These are phyloP conservation scores for Rotaria macrura DNA, from an alignment of 2,888 invertebrate species.

Conservation along the genomic window DNA sequence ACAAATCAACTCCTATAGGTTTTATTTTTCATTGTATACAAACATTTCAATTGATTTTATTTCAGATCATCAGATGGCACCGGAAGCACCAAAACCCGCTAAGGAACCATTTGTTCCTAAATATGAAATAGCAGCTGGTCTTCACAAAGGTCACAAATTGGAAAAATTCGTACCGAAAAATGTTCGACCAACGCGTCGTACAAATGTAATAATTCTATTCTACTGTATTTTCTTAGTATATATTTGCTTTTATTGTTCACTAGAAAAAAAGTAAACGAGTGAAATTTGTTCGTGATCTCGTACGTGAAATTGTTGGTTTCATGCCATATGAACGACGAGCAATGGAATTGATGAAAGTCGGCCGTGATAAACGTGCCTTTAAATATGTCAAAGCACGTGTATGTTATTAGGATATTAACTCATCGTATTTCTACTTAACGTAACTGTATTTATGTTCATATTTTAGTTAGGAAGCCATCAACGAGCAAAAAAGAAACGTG, in stretches of 20 bases:
- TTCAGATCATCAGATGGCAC: slow-evolving; percentile 24
- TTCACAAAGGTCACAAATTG: slow-evolving; percentile 28
- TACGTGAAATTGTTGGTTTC: slow-evolving; percentile 91
- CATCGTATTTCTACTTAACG: background rate
- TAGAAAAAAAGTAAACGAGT: slow-evolving; percentile 30
- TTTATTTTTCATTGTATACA: background rate
- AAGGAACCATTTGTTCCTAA: slow-evolving; percentile 21
- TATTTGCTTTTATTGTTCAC: background rate
- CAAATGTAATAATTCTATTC: background rate
- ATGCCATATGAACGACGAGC: slow-evolving; percentile 95
- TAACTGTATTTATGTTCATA: background rate
- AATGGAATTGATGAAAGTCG: slow-evolving; percentile 93
- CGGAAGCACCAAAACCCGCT: slow-evolving; percentile 22
- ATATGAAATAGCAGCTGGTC: slow-evolving; percentile 30
- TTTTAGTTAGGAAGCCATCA: slow-evolving; percentile 84
- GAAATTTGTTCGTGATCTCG: slow-evolving; percentile 85
- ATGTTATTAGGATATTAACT: slow-evolving; percentile 37
- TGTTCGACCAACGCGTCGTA: background rate
- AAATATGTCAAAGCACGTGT: slow-evolving; percentile 88
- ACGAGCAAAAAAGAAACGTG: slow-evolving; percentile 98
- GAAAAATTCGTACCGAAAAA: background rate
- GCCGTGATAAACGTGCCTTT: slow-evolving; percentile 90
- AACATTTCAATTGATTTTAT: slow-evolving; percentile 4
- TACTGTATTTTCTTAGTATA: background rate
- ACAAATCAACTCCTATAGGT: no score